Percentiles rank a stretch among this genome's conserved stretches.
phyloP scores from a whole-genome alignment of 2,888 invertebrate genomes.

The Euplexia lucipara region DNA sequence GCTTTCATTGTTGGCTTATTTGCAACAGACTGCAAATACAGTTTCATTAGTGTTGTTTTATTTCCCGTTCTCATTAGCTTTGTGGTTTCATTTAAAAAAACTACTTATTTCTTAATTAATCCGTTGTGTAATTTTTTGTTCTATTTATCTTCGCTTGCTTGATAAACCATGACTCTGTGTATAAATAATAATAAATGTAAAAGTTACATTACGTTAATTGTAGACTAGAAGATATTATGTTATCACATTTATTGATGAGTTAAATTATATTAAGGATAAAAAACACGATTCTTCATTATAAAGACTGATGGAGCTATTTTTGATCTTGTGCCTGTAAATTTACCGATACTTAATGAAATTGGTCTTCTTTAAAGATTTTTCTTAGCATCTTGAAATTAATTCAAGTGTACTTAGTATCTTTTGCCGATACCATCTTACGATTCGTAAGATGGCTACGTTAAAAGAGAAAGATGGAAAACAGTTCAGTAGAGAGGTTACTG shows the following conservation, averaged over 20 bases:
- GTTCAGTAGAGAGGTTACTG: not conserved
- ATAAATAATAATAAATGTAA: no score
- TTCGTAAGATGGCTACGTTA: not conserved
- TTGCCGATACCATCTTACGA: conserved; percentile 20
- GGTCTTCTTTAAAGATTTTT: conserved; percentile 15
- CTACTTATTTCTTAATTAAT: not conserved
- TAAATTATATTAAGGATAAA: no score
- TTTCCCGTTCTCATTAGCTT: conserved; percentile 8
- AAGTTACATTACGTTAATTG: not conserved
- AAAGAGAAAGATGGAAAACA: not conserved
- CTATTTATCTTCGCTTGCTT: not conserved
- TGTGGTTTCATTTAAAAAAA: not conserved
- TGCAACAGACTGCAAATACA: not conserved
- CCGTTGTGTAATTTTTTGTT: not conserved
- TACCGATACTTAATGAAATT: conserved; percentile 10
- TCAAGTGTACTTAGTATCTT: conserved; percentile 16
- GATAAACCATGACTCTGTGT: no score
- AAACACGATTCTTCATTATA: not conserved
- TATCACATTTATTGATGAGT: no score
- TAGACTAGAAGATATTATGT: not conserved
- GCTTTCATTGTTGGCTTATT: not conserved
- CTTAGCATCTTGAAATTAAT: conserved; percentile 22
- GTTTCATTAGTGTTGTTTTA: not conserved
- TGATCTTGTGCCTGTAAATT: not conserved
- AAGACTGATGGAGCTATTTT: not conserved